Evolutionary conservation across 2,888 invertebrate genomes (phyloP).

Genomic region (Acleris laterana): DNA sequence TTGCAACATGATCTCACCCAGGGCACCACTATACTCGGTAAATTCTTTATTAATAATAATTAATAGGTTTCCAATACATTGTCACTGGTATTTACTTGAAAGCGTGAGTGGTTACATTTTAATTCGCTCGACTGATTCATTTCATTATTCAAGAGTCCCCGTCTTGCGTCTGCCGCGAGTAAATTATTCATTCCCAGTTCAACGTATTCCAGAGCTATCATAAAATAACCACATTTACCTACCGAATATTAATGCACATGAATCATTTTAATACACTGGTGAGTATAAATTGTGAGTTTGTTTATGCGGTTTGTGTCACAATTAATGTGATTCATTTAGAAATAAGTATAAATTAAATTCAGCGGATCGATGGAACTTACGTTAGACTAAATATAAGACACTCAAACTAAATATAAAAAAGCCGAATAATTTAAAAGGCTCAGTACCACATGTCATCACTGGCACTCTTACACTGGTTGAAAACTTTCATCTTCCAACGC

Average conservation of each 20-base stretch:
- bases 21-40: not conserved
- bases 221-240: conserved; percentile 15
- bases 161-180: conserved; percentile 12
- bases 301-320: no score
- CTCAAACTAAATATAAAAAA: no score
- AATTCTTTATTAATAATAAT: conserved; percentile 10
- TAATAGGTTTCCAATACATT: conserved; percentile 1
- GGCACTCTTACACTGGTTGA: no score
- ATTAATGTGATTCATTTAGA: no score
- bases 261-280: conserved; percentile 13
- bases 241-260: conserved; percentile 5
- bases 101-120: conserved; percentile 4
- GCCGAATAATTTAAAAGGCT: no score
- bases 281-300: no score
- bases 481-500: no score
- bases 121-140: conserved; percentile 21
- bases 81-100: conserved; percentile 11
- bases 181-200: conserved; percentile 19
- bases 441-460: no score
- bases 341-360: no score
- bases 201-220: conserved; percentile 20
- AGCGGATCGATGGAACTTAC: no score
- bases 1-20: no score
- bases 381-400: no score
- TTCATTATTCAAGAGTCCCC: conserved; percentile 17